These are phyloP conservation scores for Zaprionus lachaisei DNA, from an alignment of 1,140 invertebrate species.

Conservation along the genomic window DNA sequence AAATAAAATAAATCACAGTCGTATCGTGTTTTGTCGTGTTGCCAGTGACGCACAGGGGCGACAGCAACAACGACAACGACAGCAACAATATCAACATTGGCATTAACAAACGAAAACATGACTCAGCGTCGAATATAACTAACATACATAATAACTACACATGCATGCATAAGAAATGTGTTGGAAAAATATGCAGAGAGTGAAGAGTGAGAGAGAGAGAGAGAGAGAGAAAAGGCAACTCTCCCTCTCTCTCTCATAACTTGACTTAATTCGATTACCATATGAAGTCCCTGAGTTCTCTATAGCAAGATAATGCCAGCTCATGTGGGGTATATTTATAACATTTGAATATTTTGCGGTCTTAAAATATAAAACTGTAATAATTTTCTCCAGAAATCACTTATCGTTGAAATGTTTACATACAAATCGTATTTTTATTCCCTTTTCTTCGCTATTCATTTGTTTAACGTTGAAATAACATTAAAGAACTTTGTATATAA, in stretches of 20 bases:
- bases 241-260: too few relatives aligned
- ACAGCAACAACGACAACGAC: slow-evolving; percentile 13
- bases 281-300: background rate
- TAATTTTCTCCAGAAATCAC: background rate
- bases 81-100: slow-evolving; percentile 8
- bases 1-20: slow-evolving; percentile 68
- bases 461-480: too few relatives aligned
- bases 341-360: background rate
- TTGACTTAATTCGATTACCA: background rate
- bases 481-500: too few relatives aligned
- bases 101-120: slow-evolving; percentile 39
- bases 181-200: background rate
- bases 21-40: slow-evolving; percentile 45
- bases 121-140: slow-evolving; percentile 51
- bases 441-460: background rate
- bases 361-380: background rate
- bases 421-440: too few relatives aligned
- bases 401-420: background rate
- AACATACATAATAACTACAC: slow-evolving; percentile 21
- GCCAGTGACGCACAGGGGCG: slow-evolving; percentile 55
- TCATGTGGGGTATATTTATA: background rate
- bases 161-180: slow-evolving; percentile 10
- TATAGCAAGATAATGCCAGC: background rate
- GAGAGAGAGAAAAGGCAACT: background rate
- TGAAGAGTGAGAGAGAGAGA: background rate